These are phyloP conservation scores for Caenorhabditis zanzibari DNA, from an alignment of 2,888 invertebrate genomes.

Conservation along the genomic window DNA sequence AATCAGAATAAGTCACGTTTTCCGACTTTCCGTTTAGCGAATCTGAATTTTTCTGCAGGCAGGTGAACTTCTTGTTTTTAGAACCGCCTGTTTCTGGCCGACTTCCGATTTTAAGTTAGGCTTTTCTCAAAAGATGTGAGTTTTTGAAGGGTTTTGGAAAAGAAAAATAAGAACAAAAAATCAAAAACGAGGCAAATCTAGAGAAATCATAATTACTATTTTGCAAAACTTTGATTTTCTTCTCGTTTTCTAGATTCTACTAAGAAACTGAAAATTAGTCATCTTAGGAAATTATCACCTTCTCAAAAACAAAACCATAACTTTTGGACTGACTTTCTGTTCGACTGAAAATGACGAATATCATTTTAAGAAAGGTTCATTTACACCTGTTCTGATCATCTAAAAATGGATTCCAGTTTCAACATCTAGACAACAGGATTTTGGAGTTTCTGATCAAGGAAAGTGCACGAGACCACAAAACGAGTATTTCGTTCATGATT, in stretches of 20 bases:
- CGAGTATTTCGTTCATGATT: not conserved
- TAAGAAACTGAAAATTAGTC: no score
- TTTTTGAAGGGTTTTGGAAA: no score
- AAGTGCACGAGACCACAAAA: not conserved
- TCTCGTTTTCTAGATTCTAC: no score
- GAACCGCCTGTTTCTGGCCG: not conserved
- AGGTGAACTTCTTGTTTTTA: not conserved
- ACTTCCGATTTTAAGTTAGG: not conserved
- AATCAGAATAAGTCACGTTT: slow-evolving; percentile 12
- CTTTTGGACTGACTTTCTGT: not conserved
- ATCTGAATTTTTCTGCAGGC: not conserved
- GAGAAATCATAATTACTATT: no score
- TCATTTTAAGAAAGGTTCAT: not conserved
- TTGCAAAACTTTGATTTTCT: no score
- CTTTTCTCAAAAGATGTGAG: no score
- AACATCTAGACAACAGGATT: not conserved
- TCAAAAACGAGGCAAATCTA: no score
- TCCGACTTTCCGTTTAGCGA: not conserved
- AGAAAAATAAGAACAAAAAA: no score
- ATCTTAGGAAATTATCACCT: no score
- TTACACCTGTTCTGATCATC: not conserved
- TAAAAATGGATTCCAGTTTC: not conserved
- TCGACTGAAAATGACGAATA: slow-evolving; percentile 1
- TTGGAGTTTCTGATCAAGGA: not conserved
- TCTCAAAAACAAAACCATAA: no score